Conservation (phyloP, 1,140 invertebrate genomes). For the Leptinotarsa lineolata region DNA sequence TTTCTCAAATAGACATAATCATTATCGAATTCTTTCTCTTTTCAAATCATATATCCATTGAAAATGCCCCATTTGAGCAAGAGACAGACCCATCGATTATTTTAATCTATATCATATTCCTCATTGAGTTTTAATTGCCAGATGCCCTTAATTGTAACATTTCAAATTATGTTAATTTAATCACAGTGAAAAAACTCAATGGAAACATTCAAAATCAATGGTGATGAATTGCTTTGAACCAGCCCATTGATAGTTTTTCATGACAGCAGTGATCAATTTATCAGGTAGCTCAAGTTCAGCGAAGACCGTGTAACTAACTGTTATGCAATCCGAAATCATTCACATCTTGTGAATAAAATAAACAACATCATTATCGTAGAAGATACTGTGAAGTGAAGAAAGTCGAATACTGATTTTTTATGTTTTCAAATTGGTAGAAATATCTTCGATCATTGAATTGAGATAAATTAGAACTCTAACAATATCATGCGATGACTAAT, state of each 20-base stretch:
- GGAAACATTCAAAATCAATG: not conserved
- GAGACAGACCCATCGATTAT: conserved; percentile 11
- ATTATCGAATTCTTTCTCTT: not conserved
- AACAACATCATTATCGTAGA: too few relatives aligned
- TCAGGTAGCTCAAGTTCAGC: not conserved
- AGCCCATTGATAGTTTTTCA: not conserved
- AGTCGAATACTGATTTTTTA: too few relatives aligned
- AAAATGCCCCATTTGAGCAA: not conserved
- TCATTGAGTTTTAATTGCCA: conserved; percentile 16
- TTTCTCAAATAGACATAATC: not conserved
- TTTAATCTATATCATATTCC: conserved; percentile 12
- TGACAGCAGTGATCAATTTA: conserved; percentile 3
- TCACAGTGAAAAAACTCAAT: not conserved
- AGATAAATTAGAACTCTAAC: too few relatives aligned
- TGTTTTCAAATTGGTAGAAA: too few relatives aligned
- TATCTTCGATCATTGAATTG: too few relatives aligned
- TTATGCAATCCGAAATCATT: too few relatives aligned
- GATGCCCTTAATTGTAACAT: conserved; percentile 19
- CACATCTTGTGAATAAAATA: too few relatives aligned
- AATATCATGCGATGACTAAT: too few relatives aligned
- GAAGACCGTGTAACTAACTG: too few relatives aligned
- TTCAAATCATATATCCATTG: not conserved
- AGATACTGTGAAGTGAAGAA: too few relatives aligned
- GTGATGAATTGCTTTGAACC: not conserved
- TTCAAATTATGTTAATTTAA: conserved; percentile 7